Base-by-base conservation (phyloP, 2,888 invertebrate genomes). In the Folsomia candida region DNA sequence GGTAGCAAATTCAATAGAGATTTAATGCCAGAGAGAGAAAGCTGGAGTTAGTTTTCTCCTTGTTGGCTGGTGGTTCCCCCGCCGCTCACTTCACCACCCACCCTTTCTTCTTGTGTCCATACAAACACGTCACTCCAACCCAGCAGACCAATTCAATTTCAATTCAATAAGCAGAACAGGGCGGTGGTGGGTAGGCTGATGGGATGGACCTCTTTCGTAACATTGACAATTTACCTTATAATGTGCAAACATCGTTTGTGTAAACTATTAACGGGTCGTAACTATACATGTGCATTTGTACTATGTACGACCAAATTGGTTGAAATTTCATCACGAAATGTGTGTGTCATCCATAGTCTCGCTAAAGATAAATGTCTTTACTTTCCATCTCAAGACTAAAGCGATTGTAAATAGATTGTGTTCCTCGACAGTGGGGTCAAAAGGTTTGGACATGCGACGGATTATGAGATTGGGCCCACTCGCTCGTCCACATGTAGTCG, bases 1-100 rank as follows among this genome's bases (percentile, higher is more conserved):
- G 24, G 14, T 2, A n/a, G 64, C 9, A 47, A 29, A 62, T 62
- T 62, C 62, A 62, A 62, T 62, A 51, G 64, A 47, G 64, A 64
- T 64, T 64, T 51, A 64, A 64, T 64, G 47, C 51, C 22, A n/a
- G 37, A 37, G n/a, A n/a, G n/a, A n/a, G 37, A 37, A 37, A 37
- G 37, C 37, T 37, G 37, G n/a, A n/a, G n/a, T n/a, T n/a, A 37
- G 37, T 14, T n/a, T n/a, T 37, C 37, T 37, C 37, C 37, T 14
- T 37, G n/a, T n/a, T n/a, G n/a, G n/a, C n/a, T n/a, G n/a, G n/a
- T 37, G 37, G 6, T 9, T 37, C 37, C 37, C 37, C 37, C 37
- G 37, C 37, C 37, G 37, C 37, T 37, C 37, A 14, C 6, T 37
- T 37, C 14, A 37, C n/a, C n/a, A n/a, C n/a, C n/a, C n/a, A n/a